phyloP scores from a whole-genome alignment of 2,113 vertebrate genomes.

The Perca fluviatilis region DNA sequence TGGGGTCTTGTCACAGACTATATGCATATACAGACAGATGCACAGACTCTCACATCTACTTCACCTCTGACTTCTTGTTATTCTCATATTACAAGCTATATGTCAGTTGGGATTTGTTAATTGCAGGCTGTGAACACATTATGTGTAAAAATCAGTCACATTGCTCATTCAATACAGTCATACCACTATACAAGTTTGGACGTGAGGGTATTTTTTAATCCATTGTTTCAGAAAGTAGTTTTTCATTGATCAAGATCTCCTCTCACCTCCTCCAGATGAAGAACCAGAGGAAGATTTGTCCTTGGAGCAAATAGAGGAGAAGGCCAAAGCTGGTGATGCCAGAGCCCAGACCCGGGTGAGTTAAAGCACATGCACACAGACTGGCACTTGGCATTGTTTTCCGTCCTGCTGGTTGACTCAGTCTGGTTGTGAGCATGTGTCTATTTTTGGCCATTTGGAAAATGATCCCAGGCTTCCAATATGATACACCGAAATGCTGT shows the following conservation, averaged over 20 bases:
- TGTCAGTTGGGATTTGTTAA: not conserved
- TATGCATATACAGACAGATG: slow-evolving; percentile 21
- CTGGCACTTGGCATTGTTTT: slow-evolving; percentile 59
- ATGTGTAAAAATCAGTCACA: not conserved
- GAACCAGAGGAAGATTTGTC: slow-evolving; percentile 82
- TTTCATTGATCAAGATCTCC: not conserved
- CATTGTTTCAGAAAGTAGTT: not conserved
- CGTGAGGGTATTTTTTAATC: not conserved
- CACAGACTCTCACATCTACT: slow-evolving; percentile 5
- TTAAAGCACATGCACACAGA: slow-evolving; percentile 27
- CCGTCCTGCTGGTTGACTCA: slow-evolving; percentile 42
- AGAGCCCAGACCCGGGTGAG: slow-evolving; percentile 92
- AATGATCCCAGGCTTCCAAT: slow-evolving; percentile 57
- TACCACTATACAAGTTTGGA: not conserved
- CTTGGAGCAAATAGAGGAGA: slow-evolving; percentile 89
- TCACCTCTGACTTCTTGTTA: slow-evolving; percentile 26
- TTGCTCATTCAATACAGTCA: not conserved
- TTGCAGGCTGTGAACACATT: not conserved
- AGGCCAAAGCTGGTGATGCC: slow-evolving; percentile 90
- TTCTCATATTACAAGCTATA: slow-evolving; percentile 36
- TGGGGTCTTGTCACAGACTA: slow-evolving; percentile 10
- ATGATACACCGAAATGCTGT: slow-evolving; percentile 30
- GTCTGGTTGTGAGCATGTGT: slow-evolving; percentile 41
- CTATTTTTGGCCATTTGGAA: slow-evolving; percentile 74
- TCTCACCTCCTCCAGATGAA: slow-evolving; percentile 74